A percentile compares a stretch with the other conserved stretches of the same genome.
phyloP scores from a whole-genome alignment of 2,113 vertebrate genomes.

The Salvelinus namaycush region DNA sequence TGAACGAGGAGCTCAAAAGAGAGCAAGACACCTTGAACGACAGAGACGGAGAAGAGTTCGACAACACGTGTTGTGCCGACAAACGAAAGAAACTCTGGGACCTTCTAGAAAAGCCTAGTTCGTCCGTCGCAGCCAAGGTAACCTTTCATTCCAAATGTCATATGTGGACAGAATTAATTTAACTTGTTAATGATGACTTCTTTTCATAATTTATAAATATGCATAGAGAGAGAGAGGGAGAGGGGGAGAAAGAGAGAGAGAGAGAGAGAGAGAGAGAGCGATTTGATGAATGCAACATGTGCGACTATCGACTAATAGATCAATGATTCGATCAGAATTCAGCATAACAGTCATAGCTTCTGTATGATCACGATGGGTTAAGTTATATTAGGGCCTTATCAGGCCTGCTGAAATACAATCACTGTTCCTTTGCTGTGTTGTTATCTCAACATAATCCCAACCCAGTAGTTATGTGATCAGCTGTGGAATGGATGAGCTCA shows the following conservation, averaged over 20 bases:
- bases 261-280: background rate
- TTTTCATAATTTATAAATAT: background rate
- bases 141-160: background rate
- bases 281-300: background rate
- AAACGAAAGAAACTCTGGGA: constrained; percentile 99
- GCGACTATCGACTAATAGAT: background rate
- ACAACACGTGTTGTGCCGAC: constrained; percentile 95
- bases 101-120: constrained; percentile 95
- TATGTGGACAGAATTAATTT: background rate
- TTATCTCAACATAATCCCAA: background rate
- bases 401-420: background rate
- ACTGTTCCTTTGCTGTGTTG: background rate
- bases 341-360: background rate
- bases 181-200: background rate
- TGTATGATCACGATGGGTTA: background rate
- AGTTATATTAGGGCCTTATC: background rate
- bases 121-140: constrained; percentile 98
- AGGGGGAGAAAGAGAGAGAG: background rate
- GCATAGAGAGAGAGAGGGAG: background rate
- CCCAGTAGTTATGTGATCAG: background rate
- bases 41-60: constrained; percentile 94
- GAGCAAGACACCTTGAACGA: constrained; percentile 94
- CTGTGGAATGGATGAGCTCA: background rate
- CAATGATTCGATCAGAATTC: background rate
- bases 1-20: constrained; percentile 97